phyloP scores from a whole-genome alignment of 2,888 invertebrate species.

The Drosophila phalerata region DNA sequence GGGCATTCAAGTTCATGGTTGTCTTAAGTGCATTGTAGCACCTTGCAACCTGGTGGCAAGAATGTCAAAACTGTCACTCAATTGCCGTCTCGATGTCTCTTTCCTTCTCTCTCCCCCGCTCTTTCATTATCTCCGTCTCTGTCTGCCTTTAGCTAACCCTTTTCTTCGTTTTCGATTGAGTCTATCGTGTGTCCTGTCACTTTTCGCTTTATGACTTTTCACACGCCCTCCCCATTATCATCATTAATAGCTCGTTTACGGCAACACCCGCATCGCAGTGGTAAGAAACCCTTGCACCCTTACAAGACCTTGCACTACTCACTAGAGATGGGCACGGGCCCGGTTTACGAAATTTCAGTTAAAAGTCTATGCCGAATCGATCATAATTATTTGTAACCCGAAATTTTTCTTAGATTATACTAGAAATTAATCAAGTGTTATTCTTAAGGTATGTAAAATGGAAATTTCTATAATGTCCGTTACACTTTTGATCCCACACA shows the following conservation, averaged over 20 bases:
- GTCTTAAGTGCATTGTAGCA: constrained; percentile 17
- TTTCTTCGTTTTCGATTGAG: neutral
- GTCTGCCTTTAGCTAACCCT: neutral
- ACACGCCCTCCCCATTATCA: constrained; percentile 63
- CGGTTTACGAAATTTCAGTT: no score
- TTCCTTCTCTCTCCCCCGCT: constrained; percentile 8
- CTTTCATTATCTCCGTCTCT: neutral
- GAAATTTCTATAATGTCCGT: no score
- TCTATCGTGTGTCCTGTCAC: constrained; percentile 45
- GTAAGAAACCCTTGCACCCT: constrained; percentile 1
- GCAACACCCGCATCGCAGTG: constrained; percentile 59
- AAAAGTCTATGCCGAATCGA: no score
- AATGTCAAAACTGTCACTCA: constrained; percentile 56
- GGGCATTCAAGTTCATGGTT: constrained; percentile 20
- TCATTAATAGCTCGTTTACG: constrained; percentile 75
- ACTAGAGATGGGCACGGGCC: neutral
- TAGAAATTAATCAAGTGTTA: no score
- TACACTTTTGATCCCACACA: no score
- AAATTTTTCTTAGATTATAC: no score
- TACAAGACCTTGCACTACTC: neutral
- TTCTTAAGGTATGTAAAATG: no score
- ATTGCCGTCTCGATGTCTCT: constrained; percentile 41
- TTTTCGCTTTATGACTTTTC: constrained; percentile 75
- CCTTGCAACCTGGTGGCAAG: constrained; percentile 36
- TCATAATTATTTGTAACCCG: no score